Conservation (phyloP, 2,797 vertebrate genomes). For the Trematomus bernacchii region DNA sequence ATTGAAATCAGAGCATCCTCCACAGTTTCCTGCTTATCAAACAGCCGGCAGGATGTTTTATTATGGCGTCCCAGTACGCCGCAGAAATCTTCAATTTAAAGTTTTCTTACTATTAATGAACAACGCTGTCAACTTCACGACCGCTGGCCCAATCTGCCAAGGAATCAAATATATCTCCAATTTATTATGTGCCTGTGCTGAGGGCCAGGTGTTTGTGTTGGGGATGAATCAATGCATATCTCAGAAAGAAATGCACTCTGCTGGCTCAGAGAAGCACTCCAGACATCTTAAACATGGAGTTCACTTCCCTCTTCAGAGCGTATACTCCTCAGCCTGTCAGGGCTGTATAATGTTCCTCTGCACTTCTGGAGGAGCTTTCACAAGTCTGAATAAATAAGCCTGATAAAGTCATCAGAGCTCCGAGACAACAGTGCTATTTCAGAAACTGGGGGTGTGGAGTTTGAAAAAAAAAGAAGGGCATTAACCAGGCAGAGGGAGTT, state of each 20-base stretch:
- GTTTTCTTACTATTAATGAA: conserved; percentile 55
- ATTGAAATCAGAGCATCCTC: conserved; percentile 54
- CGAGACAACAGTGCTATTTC: background rate
- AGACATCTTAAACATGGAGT: background rate
- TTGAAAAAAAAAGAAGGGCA: background rate
- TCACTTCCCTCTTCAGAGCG: conserved; percentile 1
- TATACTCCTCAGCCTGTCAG: background rate
- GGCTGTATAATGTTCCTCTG: background rate
- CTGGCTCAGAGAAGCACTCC: background rate
- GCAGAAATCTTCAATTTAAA: conserved; percentile 54
- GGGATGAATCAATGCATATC: conserved; percentile 21
- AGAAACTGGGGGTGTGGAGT: background rate
- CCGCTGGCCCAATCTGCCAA: conserved; percentile 20
- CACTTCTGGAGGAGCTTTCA: background rate
- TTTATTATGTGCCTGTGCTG: conserved; percentile 21
- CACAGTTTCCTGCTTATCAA: conserved; percentile 51
- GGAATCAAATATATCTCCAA: conserved; percentile 20
- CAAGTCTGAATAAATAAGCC: background rate
- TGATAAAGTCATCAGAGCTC: background rate
- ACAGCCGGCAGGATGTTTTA: conserved; percentile 63
- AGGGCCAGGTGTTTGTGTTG: conserved; percentile 23
- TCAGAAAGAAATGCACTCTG: conserved; percentile 14
- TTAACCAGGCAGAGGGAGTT: background rate
- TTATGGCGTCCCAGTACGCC: conserved; percentile 21
- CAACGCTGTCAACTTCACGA: conserved; percentile 15